phyloP scores from a whole-genome alignment of 92 coral and sea anemone species.

The Parazoanthus atlanticus region DNA sequence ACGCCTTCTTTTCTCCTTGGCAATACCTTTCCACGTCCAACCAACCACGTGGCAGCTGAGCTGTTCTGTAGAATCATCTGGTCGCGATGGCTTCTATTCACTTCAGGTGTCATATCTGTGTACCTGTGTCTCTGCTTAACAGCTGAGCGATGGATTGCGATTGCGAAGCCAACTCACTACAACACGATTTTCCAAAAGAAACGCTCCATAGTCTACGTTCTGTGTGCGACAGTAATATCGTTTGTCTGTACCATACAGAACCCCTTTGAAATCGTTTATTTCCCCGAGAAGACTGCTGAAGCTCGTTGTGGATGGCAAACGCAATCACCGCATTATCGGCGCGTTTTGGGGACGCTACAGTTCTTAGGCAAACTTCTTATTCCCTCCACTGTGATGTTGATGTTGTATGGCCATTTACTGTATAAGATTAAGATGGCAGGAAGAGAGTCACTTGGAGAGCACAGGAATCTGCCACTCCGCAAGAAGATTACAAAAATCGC shows the following conservation, averaged over 20 bases:
- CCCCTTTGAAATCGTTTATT: constrained; percentile 44
- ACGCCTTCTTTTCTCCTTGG: constrained; percentile 37
- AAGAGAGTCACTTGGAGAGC: constrained; percentile 11
- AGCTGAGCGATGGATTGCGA: constrained; percentile 62
- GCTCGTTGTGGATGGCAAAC: constrained; percentile 45
- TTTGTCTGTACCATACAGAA: constrained; percentile 32
- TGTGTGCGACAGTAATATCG: constrained; percentile 29
- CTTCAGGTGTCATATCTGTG: constrained; percentile 40
- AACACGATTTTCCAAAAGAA: constrained; percentile 41
- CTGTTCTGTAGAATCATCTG: constrained; percentile 50
- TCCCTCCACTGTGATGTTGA: constrained; percentile 59
- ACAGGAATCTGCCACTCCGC: constrained; percentile 51
- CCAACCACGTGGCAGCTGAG: constrained; percentile 17
- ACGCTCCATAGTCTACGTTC: constrained; percentile 33
- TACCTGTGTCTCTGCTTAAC: constrained; percentile 53
- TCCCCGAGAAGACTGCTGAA: neutral
- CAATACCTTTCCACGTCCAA: constrained; percentile 25
- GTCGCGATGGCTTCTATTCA: constrained; percentile 64
- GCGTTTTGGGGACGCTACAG: constrained; percentile 53
- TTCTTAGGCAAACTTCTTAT: constrained; percentile 47
- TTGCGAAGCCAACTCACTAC: constrained; percentile 52
- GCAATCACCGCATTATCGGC: constrained; percentile 1
- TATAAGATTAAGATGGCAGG: constrained; percentile 30
- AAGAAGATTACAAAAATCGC: constrained; percentile 65
- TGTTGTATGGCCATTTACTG: constrained; percentile 58